Percentiles rank a stretch among this genome's conserved stretches.
phyloP scores from a whole-genome alignment of 1,140 invertebrate genomes.

The Drosophila eugracilis region DNA sequence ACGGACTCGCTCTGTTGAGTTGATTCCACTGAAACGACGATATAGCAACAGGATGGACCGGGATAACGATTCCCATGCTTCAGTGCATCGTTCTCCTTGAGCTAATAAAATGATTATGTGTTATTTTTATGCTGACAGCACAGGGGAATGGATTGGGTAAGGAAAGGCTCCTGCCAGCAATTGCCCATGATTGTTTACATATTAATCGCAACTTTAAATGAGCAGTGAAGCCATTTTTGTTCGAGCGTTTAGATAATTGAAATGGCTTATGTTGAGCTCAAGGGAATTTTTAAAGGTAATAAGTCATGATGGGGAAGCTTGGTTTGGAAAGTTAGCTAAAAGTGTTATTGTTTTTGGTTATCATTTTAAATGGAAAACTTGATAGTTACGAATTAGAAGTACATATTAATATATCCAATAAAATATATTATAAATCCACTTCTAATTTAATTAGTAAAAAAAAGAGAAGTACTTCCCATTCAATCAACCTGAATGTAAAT shows the following conservation, averaged over 20 bases:
- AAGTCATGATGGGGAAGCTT: neutral
- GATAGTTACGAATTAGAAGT: too few species aligned
- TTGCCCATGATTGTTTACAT: constrained; percentile 75
- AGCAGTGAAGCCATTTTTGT: constrained; percentile 52
- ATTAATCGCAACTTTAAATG: constrained; percentile 79
- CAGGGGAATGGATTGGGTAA: neutral
- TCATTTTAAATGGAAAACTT: too few species aligned
- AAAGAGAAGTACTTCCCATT: constrained; percentile 21
- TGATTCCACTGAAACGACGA: constrained; percentile 26
- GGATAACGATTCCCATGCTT: constrained; percentile 58
- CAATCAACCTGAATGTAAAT: constrained; percentile 15
- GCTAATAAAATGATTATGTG: constrained; percentile 83
- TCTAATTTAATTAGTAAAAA: too few species aligned
- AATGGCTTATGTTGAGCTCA: constrained; percentile 10
- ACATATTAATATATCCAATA: too few species aligned
- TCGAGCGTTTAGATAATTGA: constrained; percentile 55
- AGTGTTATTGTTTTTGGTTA: neutral
- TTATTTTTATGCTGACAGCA: constrained; percentile 72
- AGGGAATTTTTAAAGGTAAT: constrained; percentile 19
- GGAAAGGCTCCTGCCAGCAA: constrained; percentile 43
- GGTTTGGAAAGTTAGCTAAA: neutral
- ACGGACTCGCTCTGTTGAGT: constrained; percentile 1
- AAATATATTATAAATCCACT: too few species aligned
- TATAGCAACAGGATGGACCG: constrained; percentile 69
- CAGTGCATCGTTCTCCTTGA: constrained; percentile 62